These are phyloP conservation scores for Theonella swinhoei DNA, from an alignment of 37 sponge, comb jelly and placozoan genomes.

Conservation along the genomic window DNA sequence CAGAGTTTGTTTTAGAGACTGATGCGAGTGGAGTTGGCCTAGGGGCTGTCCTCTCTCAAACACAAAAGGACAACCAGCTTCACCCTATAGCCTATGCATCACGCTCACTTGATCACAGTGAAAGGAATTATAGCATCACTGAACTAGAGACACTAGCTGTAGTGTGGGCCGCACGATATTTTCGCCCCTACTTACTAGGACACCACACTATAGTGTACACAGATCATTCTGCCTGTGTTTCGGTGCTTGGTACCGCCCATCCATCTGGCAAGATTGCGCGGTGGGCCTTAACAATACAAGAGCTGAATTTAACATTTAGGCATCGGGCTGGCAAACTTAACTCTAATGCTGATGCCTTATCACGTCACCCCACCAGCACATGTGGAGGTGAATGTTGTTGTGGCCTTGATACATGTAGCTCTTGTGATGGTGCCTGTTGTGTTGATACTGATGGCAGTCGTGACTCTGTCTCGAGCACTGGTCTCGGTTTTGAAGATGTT, in stretches of 20 bases:
- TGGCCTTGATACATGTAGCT: not conserved
- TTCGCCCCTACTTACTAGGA: conserved; percentile 36
- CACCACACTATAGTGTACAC: conserved; percentile 26
- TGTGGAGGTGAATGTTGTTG: not conserved
- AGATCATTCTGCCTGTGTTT: conserved; percentile 49
- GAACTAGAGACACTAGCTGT: conserved; percentile 54
- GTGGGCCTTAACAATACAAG: conserved; percentile 54
- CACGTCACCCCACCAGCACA: conserved; percentile 39
- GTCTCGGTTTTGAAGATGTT: not conserved
- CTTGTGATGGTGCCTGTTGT: not conserved
- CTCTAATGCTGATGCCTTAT: conserved; percentile 41
- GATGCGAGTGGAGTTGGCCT: too few relatives aligned
- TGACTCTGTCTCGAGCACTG: not conserved
- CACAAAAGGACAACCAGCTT: conserved; percentile 12
- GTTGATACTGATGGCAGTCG: not conserved
- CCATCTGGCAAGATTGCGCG: conserved; percentile 48
- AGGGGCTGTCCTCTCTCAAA: conserved; percentile 54
- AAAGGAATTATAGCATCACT: conserved; percentile 32
- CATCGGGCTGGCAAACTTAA: conserved; percentile 43
- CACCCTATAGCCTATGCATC: conserved; percentile 38
- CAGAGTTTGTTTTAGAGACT: not conserved
- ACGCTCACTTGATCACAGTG: not conserved
- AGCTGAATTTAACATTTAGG: conserved; percentile 37
- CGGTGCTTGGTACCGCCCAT: conserved; percentile 4
- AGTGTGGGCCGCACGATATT: conserved; percentile 36